Conservation (phyloP, 2,888 invertebrate species). For the Liodrosophila aerea region DNA sequence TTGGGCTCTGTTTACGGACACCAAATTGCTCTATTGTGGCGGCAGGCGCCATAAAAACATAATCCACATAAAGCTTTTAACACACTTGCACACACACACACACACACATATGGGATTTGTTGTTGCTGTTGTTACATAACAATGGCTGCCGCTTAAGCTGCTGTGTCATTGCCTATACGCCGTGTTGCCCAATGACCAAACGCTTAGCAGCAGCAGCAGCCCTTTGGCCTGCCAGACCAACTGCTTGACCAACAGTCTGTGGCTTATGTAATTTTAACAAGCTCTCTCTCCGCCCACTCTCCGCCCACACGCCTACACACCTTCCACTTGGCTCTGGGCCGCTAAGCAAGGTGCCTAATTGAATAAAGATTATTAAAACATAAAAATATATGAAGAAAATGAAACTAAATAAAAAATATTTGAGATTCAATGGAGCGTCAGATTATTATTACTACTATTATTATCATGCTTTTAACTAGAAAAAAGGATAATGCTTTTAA, state of each 20-base stretch:
- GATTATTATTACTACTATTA: no score
- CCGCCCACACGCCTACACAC: neutral
- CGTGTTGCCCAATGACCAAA: conserved; percentile 18
- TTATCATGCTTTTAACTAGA: no score
- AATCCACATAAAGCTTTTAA: conserved; percentile 66
- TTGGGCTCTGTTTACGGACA: conserved; percentile 18
- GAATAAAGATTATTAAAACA: conserved; percentile 4
- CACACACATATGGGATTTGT: conserved; percentile 16
- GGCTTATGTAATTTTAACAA: conserved; percentile 35
- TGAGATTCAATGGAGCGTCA: no score
- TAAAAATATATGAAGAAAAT: no score
- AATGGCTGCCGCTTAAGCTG: conserved; percentile 39
- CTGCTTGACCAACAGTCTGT: neutral
- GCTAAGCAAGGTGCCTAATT: conserved; percentile 9
- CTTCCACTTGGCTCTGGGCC: neutral
- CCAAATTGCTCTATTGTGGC: conserved; percentile 37
- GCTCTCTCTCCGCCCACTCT: conserved; percentile 1
- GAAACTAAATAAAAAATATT: neutral
- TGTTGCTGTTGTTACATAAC: conserved; percentile 27
- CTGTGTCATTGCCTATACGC: conserved; percentile 42
- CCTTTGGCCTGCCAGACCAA: conserved; percentile 1
- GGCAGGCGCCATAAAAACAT: conserved; percentile 62
- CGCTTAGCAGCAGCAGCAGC: conserved; percentile 6
- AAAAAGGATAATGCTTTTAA: no score
- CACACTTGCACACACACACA: conserved; percentile 24